Evolutionary conservation across 2,888 invertebrate genomes (phyloP).

Genomic region (Diadromus collaris): DNA sequence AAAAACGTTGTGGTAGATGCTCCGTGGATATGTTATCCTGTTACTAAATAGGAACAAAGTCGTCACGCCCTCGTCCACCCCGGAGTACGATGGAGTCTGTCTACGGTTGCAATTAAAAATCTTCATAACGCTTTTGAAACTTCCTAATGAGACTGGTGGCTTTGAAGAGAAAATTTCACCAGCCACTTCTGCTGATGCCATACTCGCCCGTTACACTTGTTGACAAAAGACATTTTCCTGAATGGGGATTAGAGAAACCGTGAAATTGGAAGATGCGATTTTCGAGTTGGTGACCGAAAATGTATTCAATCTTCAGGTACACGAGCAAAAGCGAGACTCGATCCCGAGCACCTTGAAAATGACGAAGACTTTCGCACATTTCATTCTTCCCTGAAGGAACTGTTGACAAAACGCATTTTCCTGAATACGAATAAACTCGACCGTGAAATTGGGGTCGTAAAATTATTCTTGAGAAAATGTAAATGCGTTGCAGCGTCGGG

Average conservation of each 20-base stretch:
- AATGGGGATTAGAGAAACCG: slow-evolving; percentile 57
- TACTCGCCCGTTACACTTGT: slow-evolving; percentile 66
- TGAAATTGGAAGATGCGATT: slow-evolving; percentile 45
- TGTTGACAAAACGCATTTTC: neutral
- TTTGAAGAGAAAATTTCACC: slow-evolving; percentile 6
- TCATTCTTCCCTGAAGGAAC: neutral
- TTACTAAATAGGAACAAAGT: slow-evolving; percentile 53
- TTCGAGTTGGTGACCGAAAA: neutral
- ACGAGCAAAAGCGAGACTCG: neutral
- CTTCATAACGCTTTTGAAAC: neutral
- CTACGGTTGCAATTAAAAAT: neutral
- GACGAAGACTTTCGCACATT: neutral
- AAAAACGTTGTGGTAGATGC: slow-evolving; percentile 2
- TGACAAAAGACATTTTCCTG: slow-evolving; percentile 64
- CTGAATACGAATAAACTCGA: too few relatives aligned
- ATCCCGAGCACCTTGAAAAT: neutral
- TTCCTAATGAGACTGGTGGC: neutral
- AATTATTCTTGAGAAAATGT: too few relatives aligned
- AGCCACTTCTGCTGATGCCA: slow-evolving; percentile 53
- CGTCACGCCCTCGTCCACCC: slow-evolving; percentile 53
- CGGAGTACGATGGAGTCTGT: neutral
- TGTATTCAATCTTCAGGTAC: neutral
- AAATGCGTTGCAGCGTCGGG: too few relatives aligned
- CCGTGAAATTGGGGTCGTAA: too few relatives aligned
- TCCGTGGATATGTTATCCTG: slow-evolving; percentile 45